These are phyloP conservation scores for Leguminivora glycinivorella DNA, from an alignment of 1,140 invertebrate genomes.

Conservation along the genomic window DNA sequence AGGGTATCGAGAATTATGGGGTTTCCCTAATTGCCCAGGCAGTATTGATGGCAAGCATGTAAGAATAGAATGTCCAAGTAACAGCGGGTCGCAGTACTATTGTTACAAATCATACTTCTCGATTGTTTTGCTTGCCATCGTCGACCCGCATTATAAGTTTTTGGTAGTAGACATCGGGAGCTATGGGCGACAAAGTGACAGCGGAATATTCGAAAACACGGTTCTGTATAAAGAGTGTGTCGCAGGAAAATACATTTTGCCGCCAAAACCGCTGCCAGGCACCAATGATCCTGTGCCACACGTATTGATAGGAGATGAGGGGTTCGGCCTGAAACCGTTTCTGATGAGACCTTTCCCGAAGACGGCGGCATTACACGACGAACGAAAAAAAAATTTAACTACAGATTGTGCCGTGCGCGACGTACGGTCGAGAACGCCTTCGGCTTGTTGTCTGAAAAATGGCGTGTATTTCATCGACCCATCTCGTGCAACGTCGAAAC, in stretches of 20 bases:
- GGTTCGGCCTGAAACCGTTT: conserved; percentile 31
- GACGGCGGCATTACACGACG: neutral
- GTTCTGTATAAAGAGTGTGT: neutral
- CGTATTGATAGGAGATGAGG: conserved; percentile 33
- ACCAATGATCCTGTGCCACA: conserved; percentile 27
- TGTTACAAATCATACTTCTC: conserved; percentile 28
- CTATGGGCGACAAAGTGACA: conserved; percentile 28
- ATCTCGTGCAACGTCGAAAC: neutral
- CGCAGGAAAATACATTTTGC: neutral
- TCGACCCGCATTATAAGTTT: conserved; percentile 34
- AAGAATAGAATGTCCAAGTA: conserved; percentile 6
- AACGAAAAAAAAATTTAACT: conserved; percentile 31
- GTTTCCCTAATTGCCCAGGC: conserved; percentile 6
- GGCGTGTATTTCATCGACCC: neutral
- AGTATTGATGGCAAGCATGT: neutral
- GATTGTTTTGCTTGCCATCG: conserved; percentile 26
- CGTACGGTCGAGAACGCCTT: conserved; percentile 31
- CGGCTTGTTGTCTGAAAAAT: conserved; percentile 29
- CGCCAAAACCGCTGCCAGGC: conserved; percentile 29
- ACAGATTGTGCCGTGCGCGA: conserved; percentile 28
- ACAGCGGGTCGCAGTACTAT: conserved; percentile 16
- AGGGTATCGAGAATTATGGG: conserved; percentile 2
- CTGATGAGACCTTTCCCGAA: conserved; percentile 33
- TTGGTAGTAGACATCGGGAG: conserved; percentile 26
- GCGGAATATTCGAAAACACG: conserved; percentile 23